Conservation (phyloP, 2,113 vertebrate genomes). For the Picathartes gymnocephalus region DNA sequence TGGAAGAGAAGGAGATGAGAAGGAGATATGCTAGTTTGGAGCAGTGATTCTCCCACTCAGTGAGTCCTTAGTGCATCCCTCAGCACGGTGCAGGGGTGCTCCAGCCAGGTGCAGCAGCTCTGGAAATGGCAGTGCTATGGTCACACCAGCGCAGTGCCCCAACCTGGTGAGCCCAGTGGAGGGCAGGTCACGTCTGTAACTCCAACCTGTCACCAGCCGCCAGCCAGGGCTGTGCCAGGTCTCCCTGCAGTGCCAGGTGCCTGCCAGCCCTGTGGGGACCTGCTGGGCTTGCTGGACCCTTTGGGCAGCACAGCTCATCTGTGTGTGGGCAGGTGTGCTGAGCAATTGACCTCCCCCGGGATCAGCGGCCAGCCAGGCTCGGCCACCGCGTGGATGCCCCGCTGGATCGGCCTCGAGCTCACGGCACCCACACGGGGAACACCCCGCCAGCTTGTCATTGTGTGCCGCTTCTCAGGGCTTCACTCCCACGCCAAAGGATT, state of each 20-base stretch:
- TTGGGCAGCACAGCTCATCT: accelerated
- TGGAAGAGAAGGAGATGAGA: neutral
- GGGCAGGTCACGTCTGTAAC: accelerated
- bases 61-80: neutral
- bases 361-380: neutral
- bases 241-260: accelerated
- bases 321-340: accelerated
- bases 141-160: neutral
- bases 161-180: neutral
- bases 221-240: neutral
- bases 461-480: neutral
- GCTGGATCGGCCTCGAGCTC: accelerated
- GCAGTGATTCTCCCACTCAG: neutral
- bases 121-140: neutral
- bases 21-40: neutral
- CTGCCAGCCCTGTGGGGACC: neutral
- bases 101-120: neutral
- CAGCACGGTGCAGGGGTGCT: neutral
- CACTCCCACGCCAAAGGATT: neutral
- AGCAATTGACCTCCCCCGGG: accelerated
- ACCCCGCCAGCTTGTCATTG: neutral
- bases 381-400: accelerated
- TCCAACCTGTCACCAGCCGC: neutral
- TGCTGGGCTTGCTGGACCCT: neutral
- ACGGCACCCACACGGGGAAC: neutral